Evolutionary conservation across 1,140 invertebrate genomes (phyloP), one percentile per base, ranked within the genome.

Genomic region (Charaxes varanes): DNA sequence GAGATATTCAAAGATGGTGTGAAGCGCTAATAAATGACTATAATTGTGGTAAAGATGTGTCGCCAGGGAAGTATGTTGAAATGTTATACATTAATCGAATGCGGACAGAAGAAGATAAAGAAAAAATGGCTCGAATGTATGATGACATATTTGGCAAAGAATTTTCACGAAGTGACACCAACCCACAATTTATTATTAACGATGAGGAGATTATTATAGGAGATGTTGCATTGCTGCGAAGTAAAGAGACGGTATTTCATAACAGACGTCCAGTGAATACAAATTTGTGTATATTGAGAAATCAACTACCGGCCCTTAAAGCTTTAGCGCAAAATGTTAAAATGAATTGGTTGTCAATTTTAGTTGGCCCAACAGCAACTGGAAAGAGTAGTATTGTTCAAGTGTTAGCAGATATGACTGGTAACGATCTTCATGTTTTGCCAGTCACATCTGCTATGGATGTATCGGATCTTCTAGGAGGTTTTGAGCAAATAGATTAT

Each of bases 1-100:
- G 98, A 59, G 98, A 99, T 74, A 86, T 99, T 37, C 91, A 93
- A 21, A 89, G 97, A 53, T 99, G 97, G 96, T 96, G 94, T 72
- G 90, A 97, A 65, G 81, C 78, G n/a, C 53, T 85, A 7, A 60
- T 78, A 17, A 53, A 61, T 24, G 79, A 84, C 48, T 41, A 54
- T 41, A 41, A 40, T 13, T 47, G 54, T 6, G 60, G 56, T 3
- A 41, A 49, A 33, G 23, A 41, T 10, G 18, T 64, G 8, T 85
- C 89, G 56, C 89, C 90, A 17, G 90, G 90, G 24, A 87, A 89
- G 50, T 91, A 87, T 76, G 87, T 94, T 0, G 85, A 91, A 44
- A 84, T 96, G 35, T 87, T 98, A 26, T 97, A 96, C 67, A 84
- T 88, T 1, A 90, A 93, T 56, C 87, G 96, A 55, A 94, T 97